Percentiles rank a stretch among this genome's conserved stretches.
These are phyloP conservation scores for Heliconius melpomene DNA, from an alignment of 1,140 invertebrate genomes.

Conservation along the genomic window DNA sequence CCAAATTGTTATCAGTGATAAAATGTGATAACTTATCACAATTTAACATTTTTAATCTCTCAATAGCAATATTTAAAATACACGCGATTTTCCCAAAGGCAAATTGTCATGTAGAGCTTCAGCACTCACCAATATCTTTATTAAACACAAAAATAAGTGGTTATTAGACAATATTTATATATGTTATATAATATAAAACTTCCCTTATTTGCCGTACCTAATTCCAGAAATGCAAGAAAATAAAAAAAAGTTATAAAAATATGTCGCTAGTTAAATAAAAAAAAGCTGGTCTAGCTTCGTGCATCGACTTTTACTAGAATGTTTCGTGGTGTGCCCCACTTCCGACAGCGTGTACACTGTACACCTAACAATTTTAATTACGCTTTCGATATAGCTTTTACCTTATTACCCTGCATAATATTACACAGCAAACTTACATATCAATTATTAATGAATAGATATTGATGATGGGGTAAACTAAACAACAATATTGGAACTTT, in stretches of 20 bases:
- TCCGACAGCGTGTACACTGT: slow-evolving; percentile 17
- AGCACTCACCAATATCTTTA: too few species aligned
- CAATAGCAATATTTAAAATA: too few species aligned
- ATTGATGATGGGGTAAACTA: background rate
- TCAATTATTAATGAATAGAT: background rate
- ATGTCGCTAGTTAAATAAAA: background rate
- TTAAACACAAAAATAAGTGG: too few species aligned
- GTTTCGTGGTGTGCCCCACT: slow-evolving; percentile 25
- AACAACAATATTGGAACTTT: background rate
- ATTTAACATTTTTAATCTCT: too few species aligned
- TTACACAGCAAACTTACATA: background rate
- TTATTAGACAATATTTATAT: too few species aligned
- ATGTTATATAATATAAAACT: background rate
- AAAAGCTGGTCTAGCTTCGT: background rate
- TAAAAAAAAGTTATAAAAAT: too few species aligned
- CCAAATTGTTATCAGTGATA: too few species aligned
- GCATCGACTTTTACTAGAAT: slow-evolving; percentile 15
- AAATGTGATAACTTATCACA: too few species aligned
- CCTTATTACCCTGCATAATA: slow-evolving; percentile 16
- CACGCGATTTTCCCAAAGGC: too few species aligned
- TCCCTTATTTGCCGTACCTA: too few species aligned
- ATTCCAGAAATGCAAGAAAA: too few species aligned
- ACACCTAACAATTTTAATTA: slow-evolving; percentile 32
- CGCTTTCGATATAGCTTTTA: slow-evolving; percentile 25
- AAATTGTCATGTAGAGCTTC: too few species aligned